Evolutionary conservation across 2,797 vertebrate genomes (phyloP).

Genomic region (Echeneis naucrates): DNA sequence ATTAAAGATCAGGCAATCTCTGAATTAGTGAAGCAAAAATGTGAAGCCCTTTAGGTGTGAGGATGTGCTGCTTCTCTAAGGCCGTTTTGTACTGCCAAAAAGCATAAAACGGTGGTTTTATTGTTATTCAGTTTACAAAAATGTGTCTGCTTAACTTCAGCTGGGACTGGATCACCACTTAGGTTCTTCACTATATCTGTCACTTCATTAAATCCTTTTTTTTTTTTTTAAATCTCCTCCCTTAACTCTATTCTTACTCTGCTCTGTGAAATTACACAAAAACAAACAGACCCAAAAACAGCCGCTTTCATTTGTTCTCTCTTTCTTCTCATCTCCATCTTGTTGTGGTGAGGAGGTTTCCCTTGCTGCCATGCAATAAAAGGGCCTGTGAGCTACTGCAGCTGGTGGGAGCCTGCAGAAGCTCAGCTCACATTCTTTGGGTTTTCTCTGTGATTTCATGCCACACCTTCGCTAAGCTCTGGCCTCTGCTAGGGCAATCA

Average conservation of each 20-base stretch:
- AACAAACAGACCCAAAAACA: neutral
- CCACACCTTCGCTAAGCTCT: slow-evolving; percentile 81
- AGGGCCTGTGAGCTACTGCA: slow-evolving; percentile 66
- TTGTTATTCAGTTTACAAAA: neutral
- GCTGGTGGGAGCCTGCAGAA: slow-evolving; percentile 72
- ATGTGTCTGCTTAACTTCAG: neutral
- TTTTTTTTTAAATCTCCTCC: neutral
- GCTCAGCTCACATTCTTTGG: slow-evolving; percentile 68
- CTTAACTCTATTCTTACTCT: slow-evolving; percentile 39
- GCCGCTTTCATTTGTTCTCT: slow-evolving; percentile 44
- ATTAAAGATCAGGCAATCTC: neutral
- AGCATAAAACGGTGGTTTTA: neutral
- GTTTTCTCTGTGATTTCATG: slow-evolving; percentile 72
- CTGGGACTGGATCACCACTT: neutral
- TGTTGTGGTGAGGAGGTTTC: slow-evolving; percentile 67
- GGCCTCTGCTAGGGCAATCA: slow-evolving; percentile 79
- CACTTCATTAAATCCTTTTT: neutral
- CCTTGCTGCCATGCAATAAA: slow-evolving; percentile 66
- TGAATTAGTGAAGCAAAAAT: slow-evolving; percentile 2
- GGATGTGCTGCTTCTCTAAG: neutral
- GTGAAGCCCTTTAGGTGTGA: neutral
- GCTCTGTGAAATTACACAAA: slow-evolving; percentile 20
- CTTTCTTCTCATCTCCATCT: slow-evolving; percentile 55
- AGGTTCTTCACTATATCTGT: neutral
- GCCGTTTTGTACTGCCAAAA: neutral